phyloP scores from a whole-genome alignment of 2,888 invertebrate species.

The Octodonta nipae region DNA sequence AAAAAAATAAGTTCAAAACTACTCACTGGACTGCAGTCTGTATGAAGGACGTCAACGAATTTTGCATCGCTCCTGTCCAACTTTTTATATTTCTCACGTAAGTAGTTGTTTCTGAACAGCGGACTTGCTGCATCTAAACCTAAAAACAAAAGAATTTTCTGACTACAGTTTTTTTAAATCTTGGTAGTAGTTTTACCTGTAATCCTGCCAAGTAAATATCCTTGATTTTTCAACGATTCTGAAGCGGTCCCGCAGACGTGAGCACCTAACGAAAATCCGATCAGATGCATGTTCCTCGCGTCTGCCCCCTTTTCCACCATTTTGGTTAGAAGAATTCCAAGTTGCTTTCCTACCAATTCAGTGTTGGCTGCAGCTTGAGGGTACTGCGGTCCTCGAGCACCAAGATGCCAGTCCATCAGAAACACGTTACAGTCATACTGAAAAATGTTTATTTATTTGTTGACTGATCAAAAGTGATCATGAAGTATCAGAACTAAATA shows the following conservation, averaged over 20 bases:
- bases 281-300: constrained; percentile 38
- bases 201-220: constrained; percentile 41
- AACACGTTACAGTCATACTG: constrained; percentile 44
- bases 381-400: constrained; percentile 43
- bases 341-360: constrained; percentile 44
- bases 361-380: constrained; percentile 45
- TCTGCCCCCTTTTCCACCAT: constrained; percentile 37
- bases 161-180: no score
- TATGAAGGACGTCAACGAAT: constrained; percentile 56
- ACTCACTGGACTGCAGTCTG: constrained; percentile 43
- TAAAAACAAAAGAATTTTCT: constrained; percentile 23
- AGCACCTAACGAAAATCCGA: constrained; percentile 48
- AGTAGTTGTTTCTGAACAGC: constrained; percentile 47
- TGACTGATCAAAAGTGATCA: no score
- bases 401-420: constrained; percentile 44
- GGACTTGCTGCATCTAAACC: constrained; percentile 78
- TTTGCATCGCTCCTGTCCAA: constrained; percentile 48
- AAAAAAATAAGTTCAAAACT: no score
- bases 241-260: constrained; percentile 48
- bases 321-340: constrained; percentile 40
- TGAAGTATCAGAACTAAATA: no score
- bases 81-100: constrained; percentile 41
- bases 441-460: no score
- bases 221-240: constrained; percentile 37
- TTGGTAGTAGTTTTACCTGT: no score